Evolutionary conservation across 2,888 invertebrate species (phyloP), one percentile per base, ranked within the genome.

Genomic region (Drosophila anomalata): DNA sequence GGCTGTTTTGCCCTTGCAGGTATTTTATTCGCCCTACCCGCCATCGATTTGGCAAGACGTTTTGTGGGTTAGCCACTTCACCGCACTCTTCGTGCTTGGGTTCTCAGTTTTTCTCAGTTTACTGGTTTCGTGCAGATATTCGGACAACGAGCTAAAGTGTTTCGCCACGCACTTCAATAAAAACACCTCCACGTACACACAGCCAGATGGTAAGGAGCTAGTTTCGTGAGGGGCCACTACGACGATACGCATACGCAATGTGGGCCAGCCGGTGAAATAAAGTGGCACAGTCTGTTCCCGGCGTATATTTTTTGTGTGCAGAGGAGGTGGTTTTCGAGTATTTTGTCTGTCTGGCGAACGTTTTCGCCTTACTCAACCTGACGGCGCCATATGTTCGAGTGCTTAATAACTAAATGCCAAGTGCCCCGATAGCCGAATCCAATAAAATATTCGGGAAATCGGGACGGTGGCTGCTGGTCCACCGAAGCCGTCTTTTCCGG

Each of bases 141-240:
- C 68, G 63, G 59, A 47, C 76, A 68, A 61, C 54, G 78, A 87
- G 84, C 76, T 88, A 73, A 84, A 88, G 84, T 88, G 87, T 87
- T 88, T 84, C 68, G 75, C 88, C 84, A 86, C 84, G 87, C 88
- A 88, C 87, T 86, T 73, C 87, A 84, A 88, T 88, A 88, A 81
- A 88, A 87, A 76, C 76, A 81, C 80, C 73, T 75, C 74, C 88
- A 78, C 84, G 80, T 83, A 77, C 74, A 72, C 58, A 60, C 65
- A n/a, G n/a, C 14, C 33, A 53, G 54, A 17, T 53, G 67, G 67
- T 46, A 54, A 67, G 67, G 55, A 65, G 63, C 63, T 70, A 75
- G 73, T 82, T 82, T 82, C 88, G 86, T 83, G 86, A 79, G 83
- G 74, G 62, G 67, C 69, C 68, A 65, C 72, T 79, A 72, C 74